phyloP scores from a whole-genome alignment of 2,888 invertebrate genomes.

The Drosophila histrio region DNA sequence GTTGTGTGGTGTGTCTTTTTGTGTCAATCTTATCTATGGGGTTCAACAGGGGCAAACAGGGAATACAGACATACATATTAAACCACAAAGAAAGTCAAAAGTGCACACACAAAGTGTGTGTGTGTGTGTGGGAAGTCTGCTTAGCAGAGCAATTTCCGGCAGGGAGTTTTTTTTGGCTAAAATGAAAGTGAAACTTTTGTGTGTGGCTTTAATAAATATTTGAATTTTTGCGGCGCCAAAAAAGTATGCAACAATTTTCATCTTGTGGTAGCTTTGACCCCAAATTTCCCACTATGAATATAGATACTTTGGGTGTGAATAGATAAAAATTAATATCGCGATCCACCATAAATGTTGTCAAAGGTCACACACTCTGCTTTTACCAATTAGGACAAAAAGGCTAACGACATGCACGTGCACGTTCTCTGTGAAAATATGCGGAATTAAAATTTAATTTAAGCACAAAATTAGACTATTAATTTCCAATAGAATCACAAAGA shows the following conservation, averaged over 20 bases:
- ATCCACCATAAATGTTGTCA: constrained; percentile 50
- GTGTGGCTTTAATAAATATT: constrained; percentile 25
- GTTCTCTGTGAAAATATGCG: constrained; percentile 33
- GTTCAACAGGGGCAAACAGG: constrained; percentile 3
- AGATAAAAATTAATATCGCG: constrained; percentile 65
- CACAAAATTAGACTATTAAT: constrained; percentile 69
- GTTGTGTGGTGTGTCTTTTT: constrained; percentile 32
- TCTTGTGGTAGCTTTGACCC: constrained; percentile 10
- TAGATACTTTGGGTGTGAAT: constrained; percentile 41
- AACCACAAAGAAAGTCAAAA: constrained; percentile 36
- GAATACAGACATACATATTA: constrained; percentile 11
- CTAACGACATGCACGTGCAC: constrained; percentile 15
- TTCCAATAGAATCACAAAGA: constrained; percentile 47
- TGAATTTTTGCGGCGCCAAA: constrained; percentile 39
- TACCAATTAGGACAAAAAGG: constrained; percentile 52
- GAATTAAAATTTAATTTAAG: constrained; percentile 75
- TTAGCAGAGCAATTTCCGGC: constrained; percentile 43
- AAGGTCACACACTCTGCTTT: constrained; percentile 29
- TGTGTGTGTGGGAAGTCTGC: constrained; percentile 26
- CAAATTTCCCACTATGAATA: constrained; percentile 9
- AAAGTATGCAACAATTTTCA: constrained; percentile 36
- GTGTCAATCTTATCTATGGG: constrained; percentile 56
- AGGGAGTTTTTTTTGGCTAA: constrained; percentile 14
- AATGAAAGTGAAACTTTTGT: constrained; percentile 48
- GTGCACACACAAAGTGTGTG: constrained; percentile 2